These are phyloP conservation scores for Lacanobia wlatinum DNA, from an alignment of 2,888 invertebrate genomes.

Conservation along the genomic window DNA sequence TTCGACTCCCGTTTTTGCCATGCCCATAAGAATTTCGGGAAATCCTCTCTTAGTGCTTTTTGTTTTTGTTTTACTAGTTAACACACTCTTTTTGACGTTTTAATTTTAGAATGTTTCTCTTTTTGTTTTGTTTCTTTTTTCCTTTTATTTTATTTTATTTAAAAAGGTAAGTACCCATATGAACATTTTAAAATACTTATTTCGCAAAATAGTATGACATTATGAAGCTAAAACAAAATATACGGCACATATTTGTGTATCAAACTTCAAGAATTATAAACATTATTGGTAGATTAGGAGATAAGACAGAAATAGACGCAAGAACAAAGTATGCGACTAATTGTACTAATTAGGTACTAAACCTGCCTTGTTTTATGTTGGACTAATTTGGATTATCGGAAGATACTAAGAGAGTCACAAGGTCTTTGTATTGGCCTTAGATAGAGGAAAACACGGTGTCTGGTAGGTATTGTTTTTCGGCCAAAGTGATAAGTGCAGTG, in stretches of 20 bases:
- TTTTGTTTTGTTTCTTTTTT: too few relatives aligned
- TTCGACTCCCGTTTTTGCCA: too few relatives aligned
- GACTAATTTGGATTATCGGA: conserved; percentile 15
- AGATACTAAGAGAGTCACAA: conserved; percentile 10
- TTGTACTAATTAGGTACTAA: conserved; percentile 20
- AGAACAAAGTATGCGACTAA: conserved; percentile 54
- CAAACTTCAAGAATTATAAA: conserved; percentile 19
- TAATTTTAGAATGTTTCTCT: too few relatives aligned
- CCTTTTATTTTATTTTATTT: not conserved
- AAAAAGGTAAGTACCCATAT: not conserved
- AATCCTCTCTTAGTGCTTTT: too few relatives aligned
- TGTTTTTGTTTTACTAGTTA: too few relatives aligned
- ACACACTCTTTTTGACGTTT: too few relatives aligned
- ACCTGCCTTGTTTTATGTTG: conserved; percentile 10
- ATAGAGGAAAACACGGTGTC: not conserved
- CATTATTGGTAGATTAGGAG: conserved; percentile 25
- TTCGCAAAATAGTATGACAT: not conserved
- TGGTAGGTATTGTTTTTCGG: not conserved
- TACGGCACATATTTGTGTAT: not conserved
- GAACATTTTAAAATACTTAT: not conserved
- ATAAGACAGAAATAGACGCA: conserved; percentile 23
- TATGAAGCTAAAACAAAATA: conserved; percentile 1
- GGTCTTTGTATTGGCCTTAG: not conserved
- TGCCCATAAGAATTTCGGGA: too few relatives aligned
- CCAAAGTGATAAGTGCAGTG: not conserved